Evolutionary conservation across 2,113 vertebrate genomes (phyloP).

Genomic region (Grantiella picta): DNA sequence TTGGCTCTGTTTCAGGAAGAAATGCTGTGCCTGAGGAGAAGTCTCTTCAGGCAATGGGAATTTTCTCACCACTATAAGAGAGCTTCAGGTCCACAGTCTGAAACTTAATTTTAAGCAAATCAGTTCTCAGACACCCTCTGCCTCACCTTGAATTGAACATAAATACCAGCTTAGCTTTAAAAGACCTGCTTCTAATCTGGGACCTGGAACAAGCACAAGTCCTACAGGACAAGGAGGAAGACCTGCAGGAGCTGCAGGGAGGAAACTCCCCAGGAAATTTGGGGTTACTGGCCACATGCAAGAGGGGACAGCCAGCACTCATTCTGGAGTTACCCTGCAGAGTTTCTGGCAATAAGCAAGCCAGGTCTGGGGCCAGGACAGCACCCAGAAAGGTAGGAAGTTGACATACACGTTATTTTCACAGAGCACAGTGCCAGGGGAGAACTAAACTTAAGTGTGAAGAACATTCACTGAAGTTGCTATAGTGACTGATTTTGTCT

Average conservation of each 20-base stretch:
- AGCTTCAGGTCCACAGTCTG: neutral
- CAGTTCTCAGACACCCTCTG: neutral
- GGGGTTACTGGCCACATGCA: rapidly evolving
- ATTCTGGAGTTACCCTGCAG: neutral
- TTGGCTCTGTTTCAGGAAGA: neutral
- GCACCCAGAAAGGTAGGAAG: neutral
- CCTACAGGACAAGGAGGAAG: neutral
- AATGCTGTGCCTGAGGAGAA: neutral
- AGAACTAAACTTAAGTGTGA: neutral
- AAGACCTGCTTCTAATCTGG: neutral
- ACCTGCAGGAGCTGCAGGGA: neutral
- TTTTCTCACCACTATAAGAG: neutral
- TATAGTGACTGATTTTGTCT: neutral
- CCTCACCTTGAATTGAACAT: neutral
- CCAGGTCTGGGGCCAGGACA: neutral
- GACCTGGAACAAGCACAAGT: neutral
- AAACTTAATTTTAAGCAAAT: neutral
- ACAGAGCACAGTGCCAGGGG: neutral
- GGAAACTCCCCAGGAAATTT: neutral
- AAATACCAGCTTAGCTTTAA: neutral
- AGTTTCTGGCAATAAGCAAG: neutral
- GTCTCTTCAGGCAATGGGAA: neutral
- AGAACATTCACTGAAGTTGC: neutral
- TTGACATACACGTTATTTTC: neutral
- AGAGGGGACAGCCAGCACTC: neutral